Conservation (phyloP, 2,888 invertebrate genomes). For the Seira sanloemensis region DNA sequence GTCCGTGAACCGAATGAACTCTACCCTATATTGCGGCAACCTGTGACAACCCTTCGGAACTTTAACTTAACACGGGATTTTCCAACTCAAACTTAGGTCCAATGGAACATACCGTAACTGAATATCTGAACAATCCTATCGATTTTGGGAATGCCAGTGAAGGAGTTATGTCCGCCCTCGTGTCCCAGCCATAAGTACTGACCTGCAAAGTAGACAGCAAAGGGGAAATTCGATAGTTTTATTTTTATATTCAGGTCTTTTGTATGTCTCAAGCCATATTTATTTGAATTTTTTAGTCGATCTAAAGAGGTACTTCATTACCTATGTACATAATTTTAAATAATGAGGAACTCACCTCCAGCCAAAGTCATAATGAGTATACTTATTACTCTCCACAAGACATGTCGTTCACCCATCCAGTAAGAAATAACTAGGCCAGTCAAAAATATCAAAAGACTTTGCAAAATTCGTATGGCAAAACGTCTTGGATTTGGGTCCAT, state of each 20-base stretch:
- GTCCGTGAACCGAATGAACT: too few relatives aligned
- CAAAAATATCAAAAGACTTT: conserved; percentile 61
- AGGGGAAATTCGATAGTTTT: too few relatives aligned
- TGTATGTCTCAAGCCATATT: too few relatives aligned
- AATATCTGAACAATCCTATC: conserved; percentile 70
- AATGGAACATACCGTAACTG: conserved; percentile 56
- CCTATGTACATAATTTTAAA: too few relatives aligned
- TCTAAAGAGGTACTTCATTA: too few relatives aligned
- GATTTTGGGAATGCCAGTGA: conserved; percentile 68
- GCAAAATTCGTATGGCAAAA: conserved; percentile 57
- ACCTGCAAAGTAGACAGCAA: conserved; percentile 27
- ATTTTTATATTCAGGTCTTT: too few relatives aligned
- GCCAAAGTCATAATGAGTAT: conserved; percentile 66
- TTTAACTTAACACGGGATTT: too few relatives aligned
- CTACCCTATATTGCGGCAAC: conserved; percentile 3
- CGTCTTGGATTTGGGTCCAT: conserved; percentile 69
- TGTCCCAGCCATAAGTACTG: conserved; percentile 68
- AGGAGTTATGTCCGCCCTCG: conserved; percentile 69
- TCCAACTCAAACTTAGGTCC: neutral
- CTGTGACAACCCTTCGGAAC: neutral
- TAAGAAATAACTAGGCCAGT: conserved; percentile 60
- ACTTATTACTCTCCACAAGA: conserved; percentile 57
- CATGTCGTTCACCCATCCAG: conserved; percentile 21
- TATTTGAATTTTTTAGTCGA: too few relatives aligned
- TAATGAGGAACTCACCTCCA: too few relatives aligned